Base-by-base conservation (phyloP, 2,797 vertebrate genomes). In the Cynopterus sphinx region DNA sequence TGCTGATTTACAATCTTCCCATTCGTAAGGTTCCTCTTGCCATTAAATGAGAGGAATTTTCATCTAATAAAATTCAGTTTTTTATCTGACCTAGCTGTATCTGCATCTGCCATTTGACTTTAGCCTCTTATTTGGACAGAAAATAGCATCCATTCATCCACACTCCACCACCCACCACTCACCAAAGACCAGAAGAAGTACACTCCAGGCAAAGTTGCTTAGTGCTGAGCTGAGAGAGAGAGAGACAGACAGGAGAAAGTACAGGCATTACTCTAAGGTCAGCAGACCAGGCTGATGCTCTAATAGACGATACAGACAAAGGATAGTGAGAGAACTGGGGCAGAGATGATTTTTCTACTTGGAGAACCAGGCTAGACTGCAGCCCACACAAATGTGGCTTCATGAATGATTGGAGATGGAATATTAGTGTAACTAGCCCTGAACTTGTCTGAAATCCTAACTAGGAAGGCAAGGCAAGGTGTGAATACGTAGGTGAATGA, bases 301-400 rank as follows among this genome's bases (percentile, higher is more conserved):
- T 95, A 90, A 86, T 74, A 96, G 88, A 87, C 79, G 11, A 77
- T 90, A 36, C 39, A 94, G 86, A 88, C 63, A 92, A 97, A 93
- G 17, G 59, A 33, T 33, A 83, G 10, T 75, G 39, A 11, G 78
- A 95, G 39, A 96, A 94, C 31, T 94, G 49, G 65, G 46, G 78
- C 61, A 97, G 79, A 97, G 93, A 95, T 94, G 26, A 95, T 93
- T 92, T 92, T 95, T 16, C 90, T 68, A 70, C 78, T 63, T 93
- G 26, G 49, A 93, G 79, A 93, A 91, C 63, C 83, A 87, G 24
- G 51, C 78, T 94, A 75, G 65, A 84, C 59, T 90, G 21, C 16
- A 90, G 28, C 36, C 67, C 28, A 84, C 26, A 71, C 12, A 94
- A n/a, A 89, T 63, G 26, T 5, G 22, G 67, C 39, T 90, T 91